Conservation (phyloP, 2,113 vertebrate genomes). For the Halichoeres trimaculatus region DNA sequence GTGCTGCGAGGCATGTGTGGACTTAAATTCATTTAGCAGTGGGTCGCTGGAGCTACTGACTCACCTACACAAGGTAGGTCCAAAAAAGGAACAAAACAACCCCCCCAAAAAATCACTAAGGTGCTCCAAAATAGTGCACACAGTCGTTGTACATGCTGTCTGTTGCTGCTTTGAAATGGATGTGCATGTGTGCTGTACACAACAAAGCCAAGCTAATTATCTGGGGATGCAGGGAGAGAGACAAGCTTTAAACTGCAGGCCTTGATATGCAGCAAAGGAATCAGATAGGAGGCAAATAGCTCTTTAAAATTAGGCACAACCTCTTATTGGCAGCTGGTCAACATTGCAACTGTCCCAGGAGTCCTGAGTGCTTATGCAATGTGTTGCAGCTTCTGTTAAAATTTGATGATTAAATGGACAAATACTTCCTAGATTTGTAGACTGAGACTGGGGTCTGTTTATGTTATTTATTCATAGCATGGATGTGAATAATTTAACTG, state of each 20-base stretch:
- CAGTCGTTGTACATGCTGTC: conserved; percentile 22
- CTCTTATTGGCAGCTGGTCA: conserved; percentile 75
- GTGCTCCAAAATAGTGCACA: conserved; percentile 34
- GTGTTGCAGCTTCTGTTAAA: conserved; percentile 81
- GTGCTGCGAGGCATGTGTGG: conserved; percentile 83
- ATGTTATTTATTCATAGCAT: conserved; percentile 82
- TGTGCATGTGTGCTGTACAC: conserved; percentile 52
- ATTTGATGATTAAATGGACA: conserved; percentile 80
- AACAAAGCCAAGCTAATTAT: conserved; percentile 63
- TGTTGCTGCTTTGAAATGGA: conserved; percentile 72
- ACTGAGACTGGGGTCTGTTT: conserved; percentile 69
- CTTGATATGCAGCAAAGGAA: conserved; percentile 58
- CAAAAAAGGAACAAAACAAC: not conserved
- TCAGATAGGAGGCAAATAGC: conserved; percentile 64
- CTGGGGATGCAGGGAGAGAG: conserved; percentile 46
- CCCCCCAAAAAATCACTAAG: conserved; percentile 22
- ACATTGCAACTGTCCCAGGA: conserved; percentile 68
- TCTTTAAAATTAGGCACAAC: conserved; percentile 65
- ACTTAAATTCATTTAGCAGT: conserved; percentile 85
- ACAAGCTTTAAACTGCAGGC: conserved; percentile 36
- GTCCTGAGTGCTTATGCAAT: conserved; percentile 70
- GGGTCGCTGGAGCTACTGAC: conserved; percentile 84
- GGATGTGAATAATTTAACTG: conserved; percentile 81
- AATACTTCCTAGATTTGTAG: conserved; percentile 80
- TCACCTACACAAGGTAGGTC: conserved; percentile 59